Percentiles rank a stretch among this genome's conserved stretches.
Conservation (phyloP, 2,797 vertebrate species). For the Calcarius lapponicus region DNA sequence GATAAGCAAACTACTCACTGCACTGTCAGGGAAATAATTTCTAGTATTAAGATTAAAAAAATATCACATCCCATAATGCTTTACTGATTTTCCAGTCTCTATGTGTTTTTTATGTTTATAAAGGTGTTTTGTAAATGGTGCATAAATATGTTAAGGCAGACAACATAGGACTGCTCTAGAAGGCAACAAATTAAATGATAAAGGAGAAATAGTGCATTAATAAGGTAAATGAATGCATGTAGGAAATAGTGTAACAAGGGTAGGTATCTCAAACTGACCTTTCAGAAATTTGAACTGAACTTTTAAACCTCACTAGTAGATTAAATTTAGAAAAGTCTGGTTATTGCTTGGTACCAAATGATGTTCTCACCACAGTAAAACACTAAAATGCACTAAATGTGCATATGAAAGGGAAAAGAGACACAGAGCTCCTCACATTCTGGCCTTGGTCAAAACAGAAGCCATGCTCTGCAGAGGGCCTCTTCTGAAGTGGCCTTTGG, state of each 20-base stretch:
- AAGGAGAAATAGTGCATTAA: neutral
- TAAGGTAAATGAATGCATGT: neutral
- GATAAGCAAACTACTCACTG: neutral
- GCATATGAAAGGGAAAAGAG: neutral
- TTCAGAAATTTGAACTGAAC: neutral
- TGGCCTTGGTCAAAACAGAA: neutral
- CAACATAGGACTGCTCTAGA: neutral
- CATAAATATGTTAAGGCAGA: neutral
- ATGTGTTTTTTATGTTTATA: neutral
- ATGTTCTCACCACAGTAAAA: neutral
- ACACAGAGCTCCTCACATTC: neutral
- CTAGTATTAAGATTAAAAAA: neutral
- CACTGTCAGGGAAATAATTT: neutral
- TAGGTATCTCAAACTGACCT: neutral
- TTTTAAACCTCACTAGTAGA: neutral
- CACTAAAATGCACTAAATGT: neutral
- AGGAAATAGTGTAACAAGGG: neutral
- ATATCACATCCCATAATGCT: neutral
- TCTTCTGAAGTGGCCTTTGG: neutral
- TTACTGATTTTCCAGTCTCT: neutral
- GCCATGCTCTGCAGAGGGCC: neutral
- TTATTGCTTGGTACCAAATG: neutral
- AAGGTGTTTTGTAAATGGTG: neutral
- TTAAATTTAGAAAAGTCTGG: neutral
- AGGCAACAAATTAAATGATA: neutral